Conservation (phyloP, 1,140 invertebrate genomes). For the Microplitis demolitor region DNA sequence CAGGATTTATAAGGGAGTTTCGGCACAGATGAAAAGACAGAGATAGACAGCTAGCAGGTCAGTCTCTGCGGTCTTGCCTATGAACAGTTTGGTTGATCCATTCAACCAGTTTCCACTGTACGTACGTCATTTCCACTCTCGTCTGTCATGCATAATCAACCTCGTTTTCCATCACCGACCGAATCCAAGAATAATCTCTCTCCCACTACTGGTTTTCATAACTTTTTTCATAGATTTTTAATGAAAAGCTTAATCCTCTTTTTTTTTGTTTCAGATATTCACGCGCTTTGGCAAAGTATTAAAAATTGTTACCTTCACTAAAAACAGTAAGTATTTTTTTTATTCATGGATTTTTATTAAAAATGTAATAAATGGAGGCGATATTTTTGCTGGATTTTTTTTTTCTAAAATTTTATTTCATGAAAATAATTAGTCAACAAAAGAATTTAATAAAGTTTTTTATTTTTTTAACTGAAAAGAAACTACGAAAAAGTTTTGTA, state of each 20-base stretch:
- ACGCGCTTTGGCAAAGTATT: conserved; percentile 96
- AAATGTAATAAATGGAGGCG: too few relatives aligned
- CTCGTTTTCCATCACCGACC: background rate
- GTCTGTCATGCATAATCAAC: conserved; percentile 26
- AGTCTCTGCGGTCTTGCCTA: background rate
- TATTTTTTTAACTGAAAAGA: too few relatives aligned
- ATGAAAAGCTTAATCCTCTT: conserved; percentile 2
- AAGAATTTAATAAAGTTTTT: background rate
- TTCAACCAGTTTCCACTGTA: conserved; percentile 11
- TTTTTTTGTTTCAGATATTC: conserved; percentile 83
- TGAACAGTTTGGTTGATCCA: conserved; percentile 13
- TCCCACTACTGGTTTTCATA: conserved; percentile 30
- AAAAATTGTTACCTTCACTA: conserved; percentile 99
- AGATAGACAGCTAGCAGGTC: background rate
- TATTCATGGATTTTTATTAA: background rate
- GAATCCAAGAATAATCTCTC: background rate
- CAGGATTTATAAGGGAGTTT: too few relatives aligned
- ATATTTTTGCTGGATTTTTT: background rate
- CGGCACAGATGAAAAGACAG: background rate
- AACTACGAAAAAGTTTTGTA: too few relatives aligned
- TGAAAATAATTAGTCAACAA: background rate
- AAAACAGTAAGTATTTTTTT: conserved; percentile 87
- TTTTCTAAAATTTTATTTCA: background rate
- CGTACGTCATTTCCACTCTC: conserved; percentile 17
- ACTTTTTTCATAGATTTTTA: conserved; percentile 30